Percentiles rank a stretch among this genome's conserved stretches.
phyloP scores from a whole-genome alignment of 2,888 invertebrate genomes.

The Tipula confusa region DNA sequence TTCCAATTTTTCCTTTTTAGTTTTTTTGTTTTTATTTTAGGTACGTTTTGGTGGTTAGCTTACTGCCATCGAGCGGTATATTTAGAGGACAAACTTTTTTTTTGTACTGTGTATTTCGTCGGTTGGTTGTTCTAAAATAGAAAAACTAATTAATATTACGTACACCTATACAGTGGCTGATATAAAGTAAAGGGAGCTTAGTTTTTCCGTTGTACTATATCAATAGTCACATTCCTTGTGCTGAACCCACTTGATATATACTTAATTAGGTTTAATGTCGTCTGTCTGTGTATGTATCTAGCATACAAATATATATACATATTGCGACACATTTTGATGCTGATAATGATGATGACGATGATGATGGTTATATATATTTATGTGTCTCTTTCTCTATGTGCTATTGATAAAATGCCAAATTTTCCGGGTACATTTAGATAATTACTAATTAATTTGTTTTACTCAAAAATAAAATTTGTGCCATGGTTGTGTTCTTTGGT shows the following conservation, averaged over 20 bases:
- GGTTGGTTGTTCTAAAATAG: not conserved
- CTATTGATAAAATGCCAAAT: not conserved
- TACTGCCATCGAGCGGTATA: not conserved
- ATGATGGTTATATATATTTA: not conserved
- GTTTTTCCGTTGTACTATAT: not conserved
- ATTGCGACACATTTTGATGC: not conserved
- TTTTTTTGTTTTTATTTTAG: not conserved
- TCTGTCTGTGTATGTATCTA: not conserved
- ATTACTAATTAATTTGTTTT: constrained; percentile 20
- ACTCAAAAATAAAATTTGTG: not conserved
- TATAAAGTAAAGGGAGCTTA: not conserved
- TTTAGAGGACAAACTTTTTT: not conserved
- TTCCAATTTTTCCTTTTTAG: not conserved
- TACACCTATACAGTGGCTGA: not conserved
- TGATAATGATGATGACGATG: not conserved
- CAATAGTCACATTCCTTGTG: too few species aligned
- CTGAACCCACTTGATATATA: not conserved
- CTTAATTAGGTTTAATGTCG: not conserved
- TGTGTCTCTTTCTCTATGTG: not conserved
- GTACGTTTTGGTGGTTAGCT: not conserved
- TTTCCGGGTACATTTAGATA: not conserved
- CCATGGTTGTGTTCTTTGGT: not conserved
- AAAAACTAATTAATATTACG: not conserved
- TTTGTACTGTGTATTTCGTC: not conserved
- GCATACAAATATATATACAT: not conserved